These are phyloP conservation scores for Fregetta grallaria DNA, from an alignment of 2,113 vertebrate species.

Conservation along the genomic window DNA sequence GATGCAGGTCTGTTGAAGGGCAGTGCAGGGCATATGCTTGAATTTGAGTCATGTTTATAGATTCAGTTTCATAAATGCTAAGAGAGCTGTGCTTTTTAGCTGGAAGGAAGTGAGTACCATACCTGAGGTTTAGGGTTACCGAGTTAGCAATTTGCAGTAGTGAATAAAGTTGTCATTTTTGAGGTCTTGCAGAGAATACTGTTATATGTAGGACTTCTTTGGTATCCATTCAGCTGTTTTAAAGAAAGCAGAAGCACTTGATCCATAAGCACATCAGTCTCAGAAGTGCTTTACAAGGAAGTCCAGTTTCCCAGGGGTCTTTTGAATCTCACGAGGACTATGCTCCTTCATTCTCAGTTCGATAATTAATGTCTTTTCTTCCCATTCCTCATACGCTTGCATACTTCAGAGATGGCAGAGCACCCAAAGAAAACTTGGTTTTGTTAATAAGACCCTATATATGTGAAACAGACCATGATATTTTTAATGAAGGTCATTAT, in stretches of 20 bases:
- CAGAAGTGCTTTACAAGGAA: background rate
- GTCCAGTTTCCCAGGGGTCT: background rate
- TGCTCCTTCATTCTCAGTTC: slow-evolving; percentile 10
- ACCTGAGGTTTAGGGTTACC: background rate
- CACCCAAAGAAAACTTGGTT: background rate
- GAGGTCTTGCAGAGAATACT: background rate
- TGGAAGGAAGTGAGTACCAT: background rate
- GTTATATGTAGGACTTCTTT: background rate
- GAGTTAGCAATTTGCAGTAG: background rate
- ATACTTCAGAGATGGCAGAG: background rate
- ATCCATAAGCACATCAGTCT: background rate
- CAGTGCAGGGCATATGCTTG: background rate
- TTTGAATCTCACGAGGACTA: slow-evolving; percentile 6
- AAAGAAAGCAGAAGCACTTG: background rate
- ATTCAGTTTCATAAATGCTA: background rate
- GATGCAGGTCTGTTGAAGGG: background rate
- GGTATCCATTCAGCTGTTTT: background rate
- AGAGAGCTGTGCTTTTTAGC: background rate
- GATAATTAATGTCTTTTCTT: slow-evolving; percentile 46
- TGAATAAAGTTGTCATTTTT: background rate
- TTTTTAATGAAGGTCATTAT: background rate
- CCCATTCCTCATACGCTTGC: background rate
- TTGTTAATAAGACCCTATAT: background rate
- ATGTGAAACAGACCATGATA: background rate
- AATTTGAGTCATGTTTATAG: background rate